These are phyloP conservation scores for Toxotes jaculatrix DNA, from an alignment of 2,113 vertebrate species.

Conservation along the genomic window DNA sequence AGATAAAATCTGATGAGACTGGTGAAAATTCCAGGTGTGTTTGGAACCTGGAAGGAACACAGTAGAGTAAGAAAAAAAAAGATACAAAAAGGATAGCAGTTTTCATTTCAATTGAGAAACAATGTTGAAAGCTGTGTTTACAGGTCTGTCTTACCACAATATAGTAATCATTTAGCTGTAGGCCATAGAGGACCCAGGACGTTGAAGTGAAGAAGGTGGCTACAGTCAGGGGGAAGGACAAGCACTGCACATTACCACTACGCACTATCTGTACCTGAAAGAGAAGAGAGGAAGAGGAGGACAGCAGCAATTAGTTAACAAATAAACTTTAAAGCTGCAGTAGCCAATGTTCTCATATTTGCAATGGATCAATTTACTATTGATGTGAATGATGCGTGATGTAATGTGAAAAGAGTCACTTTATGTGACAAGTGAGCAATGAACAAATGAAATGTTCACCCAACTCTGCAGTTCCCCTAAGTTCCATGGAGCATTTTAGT, in stretches of 20 bases:
- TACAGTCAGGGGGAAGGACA: constrained; percentile 92
- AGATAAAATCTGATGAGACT: constrained; percentile 91
- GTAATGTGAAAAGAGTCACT: not conserved
- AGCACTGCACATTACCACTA: constrained; percentile 85
- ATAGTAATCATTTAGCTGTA: constrained; percentile 87
- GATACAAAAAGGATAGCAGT: not conserved
- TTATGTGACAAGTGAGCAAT: not conserved
- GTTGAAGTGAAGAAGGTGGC: constrained; percentile 91
- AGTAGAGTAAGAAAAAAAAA: not conserved
- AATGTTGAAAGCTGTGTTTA: not conserved
- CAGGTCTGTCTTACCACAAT: constrained; percentile 85
- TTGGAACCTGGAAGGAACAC: constrained; percentile 87
- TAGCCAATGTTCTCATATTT: not conserved
- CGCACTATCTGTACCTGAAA: constrained; percentile 87
- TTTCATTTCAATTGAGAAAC: not conserved
- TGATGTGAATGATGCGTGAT: too few relatives aligned
- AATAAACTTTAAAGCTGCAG: too few relatives aligned
- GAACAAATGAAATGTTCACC: not conserved
- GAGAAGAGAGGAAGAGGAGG: constrained; percentile 5
- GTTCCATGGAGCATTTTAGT: not conserved
- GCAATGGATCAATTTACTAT: not conserved
- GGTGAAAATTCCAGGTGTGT: constrained; percentile 91
- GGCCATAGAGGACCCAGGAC: constrained; percentile 93
- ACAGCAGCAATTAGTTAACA: not conserved
- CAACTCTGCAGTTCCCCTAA: not conserved